Percentiles rank a stretch among this genome's conserved stretches.
Conservation (phyloP, 2,888 invertebrate genomes). For the Lithophane socia region DNA sequence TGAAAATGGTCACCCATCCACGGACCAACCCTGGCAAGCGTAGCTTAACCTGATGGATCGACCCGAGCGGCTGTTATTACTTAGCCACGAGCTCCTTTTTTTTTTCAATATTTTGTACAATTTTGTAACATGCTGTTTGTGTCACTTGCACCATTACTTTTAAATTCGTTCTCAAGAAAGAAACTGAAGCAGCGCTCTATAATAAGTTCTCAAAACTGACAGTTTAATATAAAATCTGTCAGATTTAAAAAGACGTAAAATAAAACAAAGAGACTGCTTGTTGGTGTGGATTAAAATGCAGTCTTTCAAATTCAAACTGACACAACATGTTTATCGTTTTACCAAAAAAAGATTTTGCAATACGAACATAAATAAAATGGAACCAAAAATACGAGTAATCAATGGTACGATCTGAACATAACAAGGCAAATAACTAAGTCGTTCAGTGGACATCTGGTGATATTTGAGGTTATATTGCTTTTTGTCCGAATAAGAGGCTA, state of each 20-base stretch:
- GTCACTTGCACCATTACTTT: neutral
- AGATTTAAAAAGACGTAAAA: neutral
- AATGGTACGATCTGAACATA: conserved; percentile 39
- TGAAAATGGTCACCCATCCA: too few relatives aligned
- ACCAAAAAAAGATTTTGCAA: conserved; percentile 1
- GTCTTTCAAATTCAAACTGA: neutral
- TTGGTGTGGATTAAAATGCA: neutral
- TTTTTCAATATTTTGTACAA: neutral
- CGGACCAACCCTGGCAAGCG: too few relatives aligned
- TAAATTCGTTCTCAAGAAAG: neutral
- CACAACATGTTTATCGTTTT: conserved; percentile 7
- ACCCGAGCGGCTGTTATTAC: too few relatives aligned
- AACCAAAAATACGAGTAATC: conserved; percentile 46
- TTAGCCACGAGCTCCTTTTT: too few relatives aligned
- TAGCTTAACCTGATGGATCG: too few relatives aligned
- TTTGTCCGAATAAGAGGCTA: conserved; percentile 60
- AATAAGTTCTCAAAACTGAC: conserved; percentile 2
- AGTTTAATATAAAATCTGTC: conserved; percentile 2
- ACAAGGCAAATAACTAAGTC: conserved; percentile 60
- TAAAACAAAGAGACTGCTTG: neutral
- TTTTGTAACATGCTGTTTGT: too few relatives aligned
- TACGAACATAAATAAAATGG: conserved; percentile 39
- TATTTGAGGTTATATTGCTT: conserved; percentile 56
- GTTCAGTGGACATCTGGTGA: conserved; percentile 57
- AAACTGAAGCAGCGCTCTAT: neutral